Evolutionary conservation across 2,888 invertebrate genomes (phyloP), one percentile per base, ranked within the genome.

Genomic region (Drosophila maculinotata): DNA sequence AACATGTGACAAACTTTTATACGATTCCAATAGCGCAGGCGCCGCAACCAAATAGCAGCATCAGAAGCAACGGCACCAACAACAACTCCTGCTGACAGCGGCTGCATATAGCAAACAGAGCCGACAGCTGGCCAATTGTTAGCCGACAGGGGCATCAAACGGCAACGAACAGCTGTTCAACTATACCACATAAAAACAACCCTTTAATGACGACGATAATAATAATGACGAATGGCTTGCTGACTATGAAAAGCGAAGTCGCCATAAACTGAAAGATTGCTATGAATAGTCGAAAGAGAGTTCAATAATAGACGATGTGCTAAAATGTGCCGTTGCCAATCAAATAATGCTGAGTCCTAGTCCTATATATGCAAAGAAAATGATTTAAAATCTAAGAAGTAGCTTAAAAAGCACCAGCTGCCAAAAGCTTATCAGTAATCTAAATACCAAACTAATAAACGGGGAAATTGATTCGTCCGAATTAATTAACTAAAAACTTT

Each of bases 1-100:
- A 82, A 82, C 81, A 82, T 82, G 81, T 82, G 81, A 86, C 76
- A 65, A 56, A 47, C 45, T 56, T 66, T 69, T 58, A 60, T 62
- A 63, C 53, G 67, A 66, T 87, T 86, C 82, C 87, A 86, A 59
- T 75, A 54, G 51, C 87, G 82, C 87, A 72, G 25, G 67, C 82
- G 81, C 81, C 12, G 30, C 62, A 57, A 44, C n/a, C 38, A 48
- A 30, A 26, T 26, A 35, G 3, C 47, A 42, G 3, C 49, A 33
- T 7, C 38, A 41, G 7, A 41, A 45, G 10, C 15, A 35, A 5
- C 60, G 51, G 8, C 28, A 48, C 6, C 66, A 64, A 51, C 70
- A 78, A 54, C 77, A 84, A 82, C 80, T 81, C 85, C 81, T 79
- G 86, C 82, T 75, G 65, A 54, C 63, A 36, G 51, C 30, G 45